Percentiles rank a stretch among this genome's conserved stretches.
Evolutionary conservation across 35 echinoderm and acorn worm genomes (phyloP).

Genomic region (Amphiura filiformis): DNA sequence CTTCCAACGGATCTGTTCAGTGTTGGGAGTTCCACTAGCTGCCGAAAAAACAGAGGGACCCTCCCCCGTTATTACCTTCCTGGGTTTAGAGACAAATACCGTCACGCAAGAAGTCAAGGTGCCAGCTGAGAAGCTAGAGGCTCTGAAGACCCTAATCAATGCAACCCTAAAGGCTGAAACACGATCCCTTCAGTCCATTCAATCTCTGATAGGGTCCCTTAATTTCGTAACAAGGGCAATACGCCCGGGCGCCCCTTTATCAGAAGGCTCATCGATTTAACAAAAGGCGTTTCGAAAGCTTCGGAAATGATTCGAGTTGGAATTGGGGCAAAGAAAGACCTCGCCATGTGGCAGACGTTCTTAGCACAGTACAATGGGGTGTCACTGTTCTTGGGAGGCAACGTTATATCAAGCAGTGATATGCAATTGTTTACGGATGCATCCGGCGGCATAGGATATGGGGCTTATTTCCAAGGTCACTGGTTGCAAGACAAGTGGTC

Average conservation of each 20-base stretch:
- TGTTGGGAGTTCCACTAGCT: conserved; percentile 29
- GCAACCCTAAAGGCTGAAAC: neutral
- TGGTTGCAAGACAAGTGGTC: neutral
- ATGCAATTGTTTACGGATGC: neutral
- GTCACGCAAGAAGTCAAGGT: neutral
- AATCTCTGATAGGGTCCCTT: conserved; percentile 34
- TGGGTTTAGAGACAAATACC: conserved; percentile 23
- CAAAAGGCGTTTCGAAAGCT: neutral
- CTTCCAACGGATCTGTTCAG: neutral
- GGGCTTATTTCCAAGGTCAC: neutral
- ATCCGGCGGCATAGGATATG: neutral
- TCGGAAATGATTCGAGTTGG: neutral
- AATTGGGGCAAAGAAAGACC: neutral
- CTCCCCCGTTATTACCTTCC: neutral
- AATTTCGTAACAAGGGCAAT: conserved; percentile 43
- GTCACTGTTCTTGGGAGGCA: neutral
- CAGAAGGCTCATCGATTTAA: conserved; percentile 7
- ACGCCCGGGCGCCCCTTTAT: conserved; percentile 21
- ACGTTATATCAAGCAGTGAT: neutral
- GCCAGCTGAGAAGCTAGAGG: neutral
- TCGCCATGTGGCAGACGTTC: neutral
- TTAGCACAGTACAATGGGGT: neutral
- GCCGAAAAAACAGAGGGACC: conserved; percentile 33
- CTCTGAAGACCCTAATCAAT: neutral
- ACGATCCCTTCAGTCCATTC: neutral